These are phyloP conservation scores for Silvanus unidentatus DNA, from an alignment of 2,888 invertebrate genomes.

Conservation along the genomic window DNA sequence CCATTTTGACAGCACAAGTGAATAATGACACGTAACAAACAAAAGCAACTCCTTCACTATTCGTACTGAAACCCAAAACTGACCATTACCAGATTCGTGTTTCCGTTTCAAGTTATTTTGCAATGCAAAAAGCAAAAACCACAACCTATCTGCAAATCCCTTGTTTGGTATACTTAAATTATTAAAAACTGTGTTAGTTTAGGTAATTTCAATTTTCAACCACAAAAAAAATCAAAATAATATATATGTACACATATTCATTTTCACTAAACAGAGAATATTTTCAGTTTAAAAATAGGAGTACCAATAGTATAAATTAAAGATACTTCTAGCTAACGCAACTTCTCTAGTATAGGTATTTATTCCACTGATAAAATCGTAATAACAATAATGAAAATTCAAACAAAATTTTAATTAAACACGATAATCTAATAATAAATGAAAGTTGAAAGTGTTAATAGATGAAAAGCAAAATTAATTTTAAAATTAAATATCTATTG, in stretches of 20 bases:
- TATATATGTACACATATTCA: too few relatives aligned
- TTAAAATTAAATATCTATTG: neutral
- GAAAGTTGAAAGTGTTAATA: neutral
- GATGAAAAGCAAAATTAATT: neutral
- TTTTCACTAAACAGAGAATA: too few relatives aligned
- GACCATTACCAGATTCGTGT: conserved; percentile 11
- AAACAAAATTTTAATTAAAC: too few relatives aligned
- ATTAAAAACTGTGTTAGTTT: too few relatives aligned
- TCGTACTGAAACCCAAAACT: neutral
- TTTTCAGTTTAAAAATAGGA: too few relatives aligned
- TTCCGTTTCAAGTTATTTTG: conserved; percentile 19
- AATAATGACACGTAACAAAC: conserved; percentile 17
- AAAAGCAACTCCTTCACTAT: conserved; percentile 10
- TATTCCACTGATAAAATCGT: too few relatives aligned
- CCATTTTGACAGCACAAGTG: conserved; percentile 21
- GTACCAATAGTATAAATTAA: too few relatives aligned
- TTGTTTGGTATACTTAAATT: too few relatives aligned
- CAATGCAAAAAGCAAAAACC: conserved; percentile 1
- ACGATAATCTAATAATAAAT: neutral
- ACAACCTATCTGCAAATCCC: conserved; percentile 2
- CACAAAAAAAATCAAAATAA: neutral
- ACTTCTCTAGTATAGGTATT: too few relatives aligned
- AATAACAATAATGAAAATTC: too few relatives aligned
- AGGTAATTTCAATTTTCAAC: neutral
- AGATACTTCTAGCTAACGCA: too few relatives aligned